These are phyloP conservation scores for Sarcophaga peregrina DNA, from an alignment of 1,140 invertebrate species.

Conservation along the genomic window DNA sequence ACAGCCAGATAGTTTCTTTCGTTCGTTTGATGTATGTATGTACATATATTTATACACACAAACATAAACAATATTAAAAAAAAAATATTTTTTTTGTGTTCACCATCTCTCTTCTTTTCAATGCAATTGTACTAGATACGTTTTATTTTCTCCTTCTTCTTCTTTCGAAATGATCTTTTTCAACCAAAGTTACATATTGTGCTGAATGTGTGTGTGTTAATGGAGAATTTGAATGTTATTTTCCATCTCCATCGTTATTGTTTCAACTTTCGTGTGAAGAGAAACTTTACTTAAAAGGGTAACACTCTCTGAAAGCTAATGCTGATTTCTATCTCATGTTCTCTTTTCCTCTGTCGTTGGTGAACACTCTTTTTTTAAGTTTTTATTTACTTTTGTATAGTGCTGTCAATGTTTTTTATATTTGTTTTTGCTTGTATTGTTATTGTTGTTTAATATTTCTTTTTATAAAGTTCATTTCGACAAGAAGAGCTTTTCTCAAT, in stretches of 20 bases:
- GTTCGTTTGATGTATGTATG: not conserved
- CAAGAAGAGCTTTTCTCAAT: not conserved
- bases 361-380: no score
- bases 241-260: not conserved
- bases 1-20: constrained; percentile 7
- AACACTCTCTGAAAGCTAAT: constrained; percentile 13
- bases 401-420: not conserved
- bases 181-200: constrained; percentile 10
- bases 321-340: not conserved
- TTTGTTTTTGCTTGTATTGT: not conserved
- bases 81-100: not conserved
- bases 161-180: constrained; percentile 15
- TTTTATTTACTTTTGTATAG: not conserved
- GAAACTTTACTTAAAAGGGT: not conserved
- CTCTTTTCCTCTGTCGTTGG: no score
- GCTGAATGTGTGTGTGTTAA: not conserved
- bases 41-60: no score
- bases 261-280: constrained; percentile 36
- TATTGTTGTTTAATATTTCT: not conserved
- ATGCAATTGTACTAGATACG: constrained; percentile 42
- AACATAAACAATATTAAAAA: no score
- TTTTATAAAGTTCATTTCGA: not conserved
- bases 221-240: constrained; percentile 24
- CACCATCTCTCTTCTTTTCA: constrained; percentile 14
- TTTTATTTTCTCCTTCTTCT: constrained; percentile 34